Base-by-base conservation (phyloP, 2,113 vertebrate genomes). In the Variabilichromis moorii region DNA sequence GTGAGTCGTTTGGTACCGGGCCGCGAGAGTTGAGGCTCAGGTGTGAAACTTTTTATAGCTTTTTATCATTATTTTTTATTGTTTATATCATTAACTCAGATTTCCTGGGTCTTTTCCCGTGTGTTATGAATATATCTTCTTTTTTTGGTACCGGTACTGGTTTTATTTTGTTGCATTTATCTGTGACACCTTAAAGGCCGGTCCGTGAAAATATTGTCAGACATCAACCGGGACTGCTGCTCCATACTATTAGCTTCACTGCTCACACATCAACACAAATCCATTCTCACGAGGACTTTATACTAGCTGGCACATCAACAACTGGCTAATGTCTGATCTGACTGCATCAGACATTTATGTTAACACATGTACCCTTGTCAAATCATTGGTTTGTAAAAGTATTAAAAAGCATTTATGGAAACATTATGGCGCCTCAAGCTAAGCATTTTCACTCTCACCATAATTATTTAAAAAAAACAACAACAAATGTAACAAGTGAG, bases 11-110 rank as follows among this genome's bases (percentile, higher is more conserved):
- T 33, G 57, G 57, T 61, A 61, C 57, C 5, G 16, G 57, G 57
- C 28, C 5, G 3, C 9, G 3, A 61, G 57, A 61, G 57, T 61
- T 61, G 57, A 61, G 16, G 57, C 3, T 9, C 3, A 6, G 57
- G 57, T 61, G 16, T 61, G 28, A 33, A 61, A 61, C 57, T 0
- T 33, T 61, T 61, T 61, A 33, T 61, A 33, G 28, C 57, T 19
- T 61, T 61, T 61, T 61, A 61, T 61, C 28, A 17, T 33, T 33
- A 61, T 61, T 61, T 59, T 61, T 61, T 61, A 33, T 61, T 19
- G 28, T 61, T 61, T 61, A 61, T 33, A 61, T 61, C 57, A 61
- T 61, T 61, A 61, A 61, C 28, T 33, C 57, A 33, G 57, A 61
- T 61, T 61, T 9, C 28, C 28, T 61, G 28, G 28, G 57, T 33